phyloP scores from a whole-genome alignment of 2,888 invertebrate species.

The Nowickia ferox region DNA sequence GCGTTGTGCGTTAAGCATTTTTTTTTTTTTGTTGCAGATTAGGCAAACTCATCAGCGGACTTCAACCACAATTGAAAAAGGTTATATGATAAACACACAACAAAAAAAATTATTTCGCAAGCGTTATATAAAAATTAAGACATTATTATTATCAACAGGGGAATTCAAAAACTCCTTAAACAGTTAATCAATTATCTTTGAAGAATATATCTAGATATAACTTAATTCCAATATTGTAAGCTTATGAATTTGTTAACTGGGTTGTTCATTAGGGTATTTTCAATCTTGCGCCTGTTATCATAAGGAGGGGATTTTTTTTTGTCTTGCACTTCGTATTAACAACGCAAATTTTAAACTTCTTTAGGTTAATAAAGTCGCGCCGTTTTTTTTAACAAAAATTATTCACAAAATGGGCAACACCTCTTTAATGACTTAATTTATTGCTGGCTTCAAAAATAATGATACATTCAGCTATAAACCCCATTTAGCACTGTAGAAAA shows the following conservation, averaged over 20 bases:
- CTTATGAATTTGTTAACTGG: slow-evolving; percentile 21
- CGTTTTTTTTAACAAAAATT: neutral
- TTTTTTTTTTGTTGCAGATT: too few relatives aligned
- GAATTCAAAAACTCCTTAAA: too few relatives aligned
- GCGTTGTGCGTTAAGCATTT: too few relatives aligned
- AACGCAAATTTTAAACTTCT: slow-evolving; percentile 59
- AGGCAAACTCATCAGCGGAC: too few relatives aligned
- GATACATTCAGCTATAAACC: slow-evolving; percentile 29
- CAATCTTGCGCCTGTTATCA: neutral
- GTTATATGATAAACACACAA: too few relatives aligned
- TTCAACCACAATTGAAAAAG: too few relatives aligned
- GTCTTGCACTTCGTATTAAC: neutral
- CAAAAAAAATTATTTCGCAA: too few relatives aligned
- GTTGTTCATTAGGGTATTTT: neutral
- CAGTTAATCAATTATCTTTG: too few relatives aligned
- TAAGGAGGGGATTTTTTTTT: neutral
- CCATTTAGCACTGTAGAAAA: neutral
- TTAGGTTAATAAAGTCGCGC: slow-evolving; percentile 19
- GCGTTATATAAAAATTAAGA: too few relatives aligned
- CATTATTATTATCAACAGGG: too few relatives aligned
- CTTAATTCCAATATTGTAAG: too few relatives aligned
- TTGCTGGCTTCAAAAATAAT: slow-evolving; percentile 38
- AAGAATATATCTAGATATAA: too few relatives aligned
- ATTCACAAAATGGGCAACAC: slow-evolving; percentile 49
- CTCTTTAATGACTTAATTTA: slow-evolving; percentile 73